phyloP scores from a whole-genome alignment of 2,797 vertebrate species.

The Lycodopsis pacificus region DNA sequence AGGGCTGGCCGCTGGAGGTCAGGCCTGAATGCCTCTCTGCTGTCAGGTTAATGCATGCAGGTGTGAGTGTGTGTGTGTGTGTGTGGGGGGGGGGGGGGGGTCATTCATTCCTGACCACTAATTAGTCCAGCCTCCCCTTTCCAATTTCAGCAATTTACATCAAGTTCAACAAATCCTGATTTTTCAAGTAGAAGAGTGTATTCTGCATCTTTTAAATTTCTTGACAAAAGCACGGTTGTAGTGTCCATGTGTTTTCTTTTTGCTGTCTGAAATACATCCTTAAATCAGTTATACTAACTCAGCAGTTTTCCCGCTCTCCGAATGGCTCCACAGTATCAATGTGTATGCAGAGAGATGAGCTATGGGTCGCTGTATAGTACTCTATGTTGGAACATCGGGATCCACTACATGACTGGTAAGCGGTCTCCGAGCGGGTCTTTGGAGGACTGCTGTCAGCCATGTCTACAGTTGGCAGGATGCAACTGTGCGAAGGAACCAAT shows the following conservation, averaged over 20 bases:
- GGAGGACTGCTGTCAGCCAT: constrained; percentile 39
- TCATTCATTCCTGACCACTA: constrained; percentile 44
- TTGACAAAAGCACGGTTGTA: not conserved
- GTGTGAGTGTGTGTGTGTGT: constrained; percentile 12
- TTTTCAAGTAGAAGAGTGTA: constrained; percentile 3
- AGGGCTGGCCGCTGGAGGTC: constrained; percentile 71
- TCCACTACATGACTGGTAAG: constrained; percentile 16
- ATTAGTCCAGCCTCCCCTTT: constrained; percentile 32
- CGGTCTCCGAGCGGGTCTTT: constrained; percentile 32
- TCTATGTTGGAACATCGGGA: constrained; percentile 23
- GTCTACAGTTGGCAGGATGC: constrained; percentile 42
- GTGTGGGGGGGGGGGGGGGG: too few relatives aligned
- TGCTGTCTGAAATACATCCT: not conserved
- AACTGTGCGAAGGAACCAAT: constrained; percentile 36
- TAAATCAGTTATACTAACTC: not conserved
- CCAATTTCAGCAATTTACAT: constrained; percentile 35
- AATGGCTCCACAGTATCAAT: not conserved
- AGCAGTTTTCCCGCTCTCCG: not conserved
- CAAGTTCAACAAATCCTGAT: constrained; percentile 23
- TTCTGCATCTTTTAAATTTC: not conserved
- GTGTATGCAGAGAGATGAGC: constrained; percentile 11
- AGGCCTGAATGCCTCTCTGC: constrained; percentile 63
- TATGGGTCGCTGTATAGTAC: not conserved
- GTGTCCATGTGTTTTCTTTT: not conserved
- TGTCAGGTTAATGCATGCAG: constrained; percentile 74